Evolutionary conservation across 2,888 invertebrate genomes (phyloP), one percentile per base, ranked within the genome.

Genomic region (Brenthis daphne): DNA sequence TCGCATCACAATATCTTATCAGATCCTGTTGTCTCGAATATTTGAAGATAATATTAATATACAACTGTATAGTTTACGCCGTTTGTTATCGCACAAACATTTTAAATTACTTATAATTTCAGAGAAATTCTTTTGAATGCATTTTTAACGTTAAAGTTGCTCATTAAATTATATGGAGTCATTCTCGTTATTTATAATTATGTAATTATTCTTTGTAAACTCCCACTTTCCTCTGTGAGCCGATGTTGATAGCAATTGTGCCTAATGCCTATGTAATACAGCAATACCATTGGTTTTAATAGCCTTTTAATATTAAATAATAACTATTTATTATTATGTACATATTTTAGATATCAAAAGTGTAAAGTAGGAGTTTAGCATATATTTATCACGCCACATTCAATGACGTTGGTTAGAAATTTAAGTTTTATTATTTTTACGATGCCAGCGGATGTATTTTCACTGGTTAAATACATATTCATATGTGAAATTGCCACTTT

Each of bases 1-100:
- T 61, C 51, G 61, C 65, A 51, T 66, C 57, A 63, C n/a, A 2
- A 37, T 65, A 65, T 60, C 65, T 65, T 69, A 69, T 69, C 65
- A 54, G 47, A 53, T 69, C 56, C 55, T 37, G n/a, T 60, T 51
- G 50, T 47, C 63, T 20, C 33, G 57, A 60, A 63, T 65, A 54
- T 69, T 65, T 66, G 56, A 20, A 29, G 56, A 63, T 63, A 69
- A 56, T 24, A 33, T 61, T 29, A 43, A 55, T 33, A 33, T 43
- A 54, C 53, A 54, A 43, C 43, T 53, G 24, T 4, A 43, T 53
- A 43, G 54, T 63, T 53, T 37, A 54, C 37, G 20, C 16, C 16
- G 5, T 53, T 24, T 43, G 43, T 16, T 43, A 63, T 54, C 14
- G 1, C 47, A 13, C 8, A 43, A 63, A 63, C 37, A 63, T 63